Evolutionary conservation across 1,140 invertebrate species (phyloP), one percentile per base, ranked within the genome.

Genomic region (Temnothorax longispinosus): DNA sequence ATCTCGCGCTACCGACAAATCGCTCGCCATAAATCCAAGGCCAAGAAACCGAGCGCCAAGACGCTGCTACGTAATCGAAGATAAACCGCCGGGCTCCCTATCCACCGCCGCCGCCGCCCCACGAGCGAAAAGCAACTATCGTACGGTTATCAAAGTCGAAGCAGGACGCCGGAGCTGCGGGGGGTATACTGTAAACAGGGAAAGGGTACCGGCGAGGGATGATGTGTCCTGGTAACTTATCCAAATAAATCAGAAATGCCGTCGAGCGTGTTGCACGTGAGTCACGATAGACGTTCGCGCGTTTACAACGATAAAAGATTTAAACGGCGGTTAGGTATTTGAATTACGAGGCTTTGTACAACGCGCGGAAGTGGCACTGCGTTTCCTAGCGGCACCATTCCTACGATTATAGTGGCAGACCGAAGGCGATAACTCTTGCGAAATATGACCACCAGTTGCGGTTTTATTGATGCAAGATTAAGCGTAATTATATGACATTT

Each of bases 1-100:
- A 94, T 94, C 93, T 94, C 90, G 90, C 75, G 92, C 91, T 94
- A 94, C 91, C 94, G 93, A 95, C 94, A 95, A 95, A 95, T 95
- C 93, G 94, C 92, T 92, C 87, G 90, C 94, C 92, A 95, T 95
- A 95, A 95, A 95, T 95, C 91, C 90, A 85, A 86, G 88, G 71
- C 85, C 89, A 90, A 93, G 92, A 93, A 93, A 93, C 90, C 88
- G 75, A 90, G 87, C 89, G 78, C 89, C 92, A 87, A 90, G 92
- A 92, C 91, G 89, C 88, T 92, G 32, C 69, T 84, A 69, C 91
- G 92, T 93, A 94, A 94, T 94, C 94, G 94, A 94, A 94, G 94
- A 94, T 93, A 94, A 94, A 94, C 94, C 91, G 84, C 75, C 85
- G 67, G 32, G 27, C 80, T 78, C 38, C 72, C 47, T 60, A 71